Conservation (phyloP, 2,113 vertebrate species). For the Xyrauchen texanus region DNA sequence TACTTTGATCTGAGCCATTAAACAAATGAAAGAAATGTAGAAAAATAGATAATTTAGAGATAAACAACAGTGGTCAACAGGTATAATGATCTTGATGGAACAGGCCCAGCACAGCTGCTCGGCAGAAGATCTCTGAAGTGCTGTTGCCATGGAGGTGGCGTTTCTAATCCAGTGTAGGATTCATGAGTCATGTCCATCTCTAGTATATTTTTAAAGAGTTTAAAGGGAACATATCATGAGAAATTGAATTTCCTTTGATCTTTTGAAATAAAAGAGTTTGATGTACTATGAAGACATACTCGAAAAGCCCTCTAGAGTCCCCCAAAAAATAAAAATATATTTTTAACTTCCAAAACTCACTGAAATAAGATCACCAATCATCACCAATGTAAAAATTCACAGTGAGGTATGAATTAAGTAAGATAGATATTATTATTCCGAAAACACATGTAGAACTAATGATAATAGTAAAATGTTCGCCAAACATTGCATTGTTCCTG, state of each 20-base stretch:
- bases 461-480: too few species aligned
- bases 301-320: background rate
- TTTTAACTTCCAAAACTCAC: background rate
- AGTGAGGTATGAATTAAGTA: too few species aligned
- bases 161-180: conserved; percentile 28
- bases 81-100: background rate
- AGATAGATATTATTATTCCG: too few species aligned
- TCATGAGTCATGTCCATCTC: conserved; percentile 30
- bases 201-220: conserved; percentile 16
- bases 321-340: background rate
- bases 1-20: conserved; percentile 16
- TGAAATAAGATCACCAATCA: too few species aligned
- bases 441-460: too few species aligned
- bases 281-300: background rate
- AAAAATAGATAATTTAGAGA: conserved; percentile 14
- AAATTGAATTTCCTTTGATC: background rate
- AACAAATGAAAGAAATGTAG: conserved; percentile 15
- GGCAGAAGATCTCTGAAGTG: conserved; percentile 18
- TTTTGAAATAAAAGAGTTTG: background rate
- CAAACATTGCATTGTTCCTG: too few species aligned
- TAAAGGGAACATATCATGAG: background rate
- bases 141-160: conserved; percentile 43
- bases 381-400: too few species aligned
- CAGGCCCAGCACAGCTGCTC: conserved; percentile 18
- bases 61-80: conserved; percentile 2